Base-by-base conservation (phyloP, 2,797 vertebrate genomes). In the Poeciliopsis infans region DNA sequence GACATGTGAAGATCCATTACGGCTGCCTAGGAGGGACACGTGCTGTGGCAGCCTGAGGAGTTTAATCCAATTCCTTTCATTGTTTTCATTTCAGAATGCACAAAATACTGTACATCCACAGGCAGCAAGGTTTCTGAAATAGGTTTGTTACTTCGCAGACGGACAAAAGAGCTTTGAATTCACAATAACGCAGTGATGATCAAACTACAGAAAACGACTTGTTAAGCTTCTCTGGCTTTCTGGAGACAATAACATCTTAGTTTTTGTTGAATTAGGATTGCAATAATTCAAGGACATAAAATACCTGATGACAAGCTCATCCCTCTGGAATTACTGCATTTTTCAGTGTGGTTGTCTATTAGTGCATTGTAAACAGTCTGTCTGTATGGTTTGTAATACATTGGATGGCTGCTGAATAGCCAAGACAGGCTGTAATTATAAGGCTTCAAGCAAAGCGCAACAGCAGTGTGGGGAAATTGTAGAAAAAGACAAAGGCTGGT, bases 1-100 rank as follows among this genome's bases (percentile, higher is more conserved):
- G 95, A 94, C 93, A 93, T 94, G 87, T 92, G 93, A 93, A 94
- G 93, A 94, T 90, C 92, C 93, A 94, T 95, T 93, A 93, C 81
- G 55, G 80, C 82, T 73, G 71, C 87, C 88, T 82, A 61, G 68
- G 68, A 82, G 91, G 86, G 85, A 77, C 78, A 75, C n/a, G 75
- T 2, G 73, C 76, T 47, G 68, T 1, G 69, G 80, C 79, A 64
- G 83, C 79, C 74, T 2, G 69, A 70, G 74, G 87, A 78, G 55
- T 4, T 31, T 33, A 68, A 47, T 16, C 31, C 23, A 75, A 76
- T 20, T 64, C 69, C 64, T 68, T 76, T 84, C 84, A 83, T 90
- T 71, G 49, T 80, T 86, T 88, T 76, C 71, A 68, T 88, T 84
- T 81, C 45, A 45, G 36, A 57, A 59, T 55, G 41, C 76, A 61